Conservation (phyloP, 2,113 vertebrate species). For the Lipophrys pholis region DNA sequence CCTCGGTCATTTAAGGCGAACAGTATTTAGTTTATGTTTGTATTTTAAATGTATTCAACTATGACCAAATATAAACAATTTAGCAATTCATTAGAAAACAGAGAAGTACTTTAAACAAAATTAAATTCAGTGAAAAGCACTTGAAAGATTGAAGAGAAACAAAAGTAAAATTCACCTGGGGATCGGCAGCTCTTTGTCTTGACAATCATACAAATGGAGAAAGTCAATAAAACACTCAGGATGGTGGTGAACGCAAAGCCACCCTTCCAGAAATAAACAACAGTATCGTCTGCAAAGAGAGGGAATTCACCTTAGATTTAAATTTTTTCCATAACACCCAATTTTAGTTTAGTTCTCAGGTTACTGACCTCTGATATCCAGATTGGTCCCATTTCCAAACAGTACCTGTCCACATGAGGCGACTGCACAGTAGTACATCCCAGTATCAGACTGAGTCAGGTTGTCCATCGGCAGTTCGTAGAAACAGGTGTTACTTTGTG, state of each 20-base stretch:
- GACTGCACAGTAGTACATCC: conserved; percentile 52
- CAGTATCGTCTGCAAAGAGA: too few species aligned
- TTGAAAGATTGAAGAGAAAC: too few species aligned
- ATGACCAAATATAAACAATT: too few species aligned
- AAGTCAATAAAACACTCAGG: conserved; percentile 8
- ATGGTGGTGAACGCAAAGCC: conserved; percentile 13
- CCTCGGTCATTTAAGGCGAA: neutral
- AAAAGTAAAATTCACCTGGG: too few species aligned
- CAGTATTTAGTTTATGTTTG: neutral
- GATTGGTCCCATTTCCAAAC: conserved; percentile 20
- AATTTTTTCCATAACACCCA: too few species aligned
- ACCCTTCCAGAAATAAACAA: neutral
- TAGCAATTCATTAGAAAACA: neutral
- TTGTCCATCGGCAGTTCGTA: conserved; percentile 37
- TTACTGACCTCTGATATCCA: neutral
- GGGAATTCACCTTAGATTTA: too few species aligned
- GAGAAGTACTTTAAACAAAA: neutral
- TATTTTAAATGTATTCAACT: neutral
- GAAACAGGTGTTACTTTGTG: conserved; percentile 49
- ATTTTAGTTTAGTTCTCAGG: too few species aligned
- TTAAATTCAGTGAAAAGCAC: too few species aligned
- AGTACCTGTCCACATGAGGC: conserved; percentile 37
- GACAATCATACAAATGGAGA: neutral
- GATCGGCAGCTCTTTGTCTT: neutral
- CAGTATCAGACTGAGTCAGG: conserved; percentile 15